Evolutionary conservation across 1,140 invertebrate genomes (phyloP), one percentile per base, ranked within the genome.

Genomic region (Laupala kohalensis): DNA sequence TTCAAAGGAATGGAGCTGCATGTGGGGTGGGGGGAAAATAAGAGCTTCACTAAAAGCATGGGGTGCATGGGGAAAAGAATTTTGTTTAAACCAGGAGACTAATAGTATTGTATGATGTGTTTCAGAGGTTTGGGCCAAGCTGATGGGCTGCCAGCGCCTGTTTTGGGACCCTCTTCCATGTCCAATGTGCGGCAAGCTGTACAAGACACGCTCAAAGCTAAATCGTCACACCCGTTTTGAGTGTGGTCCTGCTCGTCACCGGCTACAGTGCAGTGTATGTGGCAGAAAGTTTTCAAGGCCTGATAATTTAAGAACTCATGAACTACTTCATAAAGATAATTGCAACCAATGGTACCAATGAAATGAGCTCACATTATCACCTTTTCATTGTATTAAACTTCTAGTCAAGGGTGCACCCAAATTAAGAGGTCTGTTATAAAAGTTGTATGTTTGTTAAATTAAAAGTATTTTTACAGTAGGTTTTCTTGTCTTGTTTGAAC

Each of bases 161-260:
- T 70, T 12, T 62, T 66, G 75, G 76, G 75, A 75, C 75, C 71
- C 73, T 25, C 74, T 78, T 25, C 6, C 23, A 9, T 88, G 87
- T 74, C 82, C 82, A 13, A 81, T 83, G 73, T 88, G 86, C 76
- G 82, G 84, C 75, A 85, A 86, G 77, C 83, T 83, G 68, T 87
- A 86, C 25, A 86, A 85, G 75, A 84, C 85, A 73, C 86, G 85
- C 76, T 84, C 85, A 73, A 80, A 77, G 23, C 73, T 80, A 4
- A 79, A 77, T 26, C 77, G 80, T 28, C 86, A 88, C 78, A 75
- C 83, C 25, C 84, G 84, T 67, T 86, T 81, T 74, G 85, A 87
- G 73, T 86, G 85, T 73, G 83, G 71, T 23, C 26, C 15, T 26
- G 63, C 70, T 27, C 53, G 64, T 24, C 53, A 71, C 26, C 70